Percentiles rank a stretch among this genome's conserved stretches.
Evolutionary conservation across 2,113 vertebrate species (phyloP).

Genomic region (Gymnobelideus leadbeateri): DNA sequence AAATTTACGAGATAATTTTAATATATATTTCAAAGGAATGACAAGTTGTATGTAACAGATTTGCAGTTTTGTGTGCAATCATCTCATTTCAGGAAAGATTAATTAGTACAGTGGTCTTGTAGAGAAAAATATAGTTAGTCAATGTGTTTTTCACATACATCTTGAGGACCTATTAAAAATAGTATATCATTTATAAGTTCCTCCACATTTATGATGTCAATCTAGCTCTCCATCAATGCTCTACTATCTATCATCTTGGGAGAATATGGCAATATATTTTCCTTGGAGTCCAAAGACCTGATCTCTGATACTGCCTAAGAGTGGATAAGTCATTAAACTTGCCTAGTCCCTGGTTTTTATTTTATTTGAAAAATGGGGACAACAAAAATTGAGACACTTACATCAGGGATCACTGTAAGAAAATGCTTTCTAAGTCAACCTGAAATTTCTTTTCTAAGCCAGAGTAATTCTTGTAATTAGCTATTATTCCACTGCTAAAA

Average conservation of each 20-base stretch:
- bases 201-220: slow-evolving; percentile 17
- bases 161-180: slow-evolving; percentile 42
- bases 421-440: background rate
- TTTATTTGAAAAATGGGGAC: background rate
- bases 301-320: background rate
- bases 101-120: slow-evolving; percentile 34
- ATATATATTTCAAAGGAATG: background rate
- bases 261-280: background rate
- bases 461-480: background rate
- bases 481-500: slow-evolving; percentile 26
- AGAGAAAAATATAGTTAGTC: slow-evolving; percentile 8
- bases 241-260: slow-evolving; percentile 27
- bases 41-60: background rate
- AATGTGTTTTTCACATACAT: slow-evolving; percentile 30
- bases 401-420: background rate
- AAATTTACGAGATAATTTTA: background rate
- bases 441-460: background rate
- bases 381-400: background rate
- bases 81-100: slow-evolving; percentile 57
- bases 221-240: slow-evolving; percentile 22
- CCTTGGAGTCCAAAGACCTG: background rate
- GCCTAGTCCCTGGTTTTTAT: background rate
- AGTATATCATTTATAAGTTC: background rate
- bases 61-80: background rate
- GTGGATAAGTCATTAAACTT: background rate